Percentiles rank a stretch among this genome's conserved stretches.
These are phyloP conservation scores for Harmothoe impar DNA, from an alignment of 2,888 invertebrate genomes.

Conservation along the genomic window DNA sequence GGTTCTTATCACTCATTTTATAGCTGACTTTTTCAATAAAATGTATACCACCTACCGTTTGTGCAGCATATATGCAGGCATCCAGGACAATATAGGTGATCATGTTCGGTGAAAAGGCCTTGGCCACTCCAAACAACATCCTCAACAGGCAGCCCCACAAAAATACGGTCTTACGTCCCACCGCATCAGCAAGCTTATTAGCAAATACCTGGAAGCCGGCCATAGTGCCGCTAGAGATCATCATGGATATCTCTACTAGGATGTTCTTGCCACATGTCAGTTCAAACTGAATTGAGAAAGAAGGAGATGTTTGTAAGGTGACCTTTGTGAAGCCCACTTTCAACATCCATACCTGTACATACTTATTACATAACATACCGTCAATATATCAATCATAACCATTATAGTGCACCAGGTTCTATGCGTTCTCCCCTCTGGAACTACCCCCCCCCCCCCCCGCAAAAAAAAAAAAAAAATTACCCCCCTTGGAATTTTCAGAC, in stretches of 20 bases:
- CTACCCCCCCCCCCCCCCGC: too few relatives aligned
- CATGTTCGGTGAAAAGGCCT: conserved; percentile 41
- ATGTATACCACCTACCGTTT: not conserved
- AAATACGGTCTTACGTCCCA: conserved; percentile 24
- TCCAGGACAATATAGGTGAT: conserved; percentile 24
- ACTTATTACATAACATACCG: too few relatives aligned
- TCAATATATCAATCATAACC: too few relatives aligned
- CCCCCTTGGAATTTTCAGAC: too few relatives aligned
- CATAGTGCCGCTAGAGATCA: conserved; percentile 41
- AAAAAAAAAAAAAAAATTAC: too few relatives aligned
- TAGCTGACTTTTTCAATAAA: too few relatives aligned
- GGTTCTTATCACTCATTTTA: too few relatives aligned
- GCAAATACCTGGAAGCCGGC: conserved; percentile 8
- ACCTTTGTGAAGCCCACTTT: not conserved
- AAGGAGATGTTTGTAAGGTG: not conserved
- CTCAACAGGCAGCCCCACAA: not conserved
- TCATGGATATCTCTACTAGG: conserved; percentile 39
- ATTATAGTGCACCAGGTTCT: too few relatives aligned
- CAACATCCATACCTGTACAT: too few relatives aligned
- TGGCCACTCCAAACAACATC: not conserved
- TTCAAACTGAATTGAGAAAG: conserved; percentile 6
- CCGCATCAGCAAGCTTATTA: not conserved
- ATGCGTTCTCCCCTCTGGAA: too few relatives aligned
- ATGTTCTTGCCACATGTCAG: conserved; percentile 35
- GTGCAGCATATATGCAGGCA: not conserved